These are phyloP conservation scores for Neomonachus schauinslandi DNA, from an alignment of 2,113 vertebrate genomes.

Conservation along the genomic window DNA sequence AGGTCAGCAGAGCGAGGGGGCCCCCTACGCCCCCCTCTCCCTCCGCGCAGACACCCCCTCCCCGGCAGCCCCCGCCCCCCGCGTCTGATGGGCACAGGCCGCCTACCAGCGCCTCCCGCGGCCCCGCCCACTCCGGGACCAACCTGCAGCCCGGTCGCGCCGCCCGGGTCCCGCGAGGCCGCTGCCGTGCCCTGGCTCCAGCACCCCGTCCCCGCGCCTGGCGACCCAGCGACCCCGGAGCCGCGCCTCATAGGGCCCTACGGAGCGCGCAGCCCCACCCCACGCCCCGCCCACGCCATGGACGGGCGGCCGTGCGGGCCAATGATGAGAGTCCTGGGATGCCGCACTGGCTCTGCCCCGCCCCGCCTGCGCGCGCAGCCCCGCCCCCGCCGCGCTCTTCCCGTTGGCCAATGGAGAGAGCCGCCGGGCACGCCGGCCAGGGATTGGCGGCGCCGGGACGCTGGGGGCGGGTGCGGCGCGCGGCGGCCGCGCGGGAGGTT, in stretches of 20 bases:
- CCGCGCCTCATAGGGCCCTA: accelerated
- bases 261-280: neutral
- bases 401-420: constrained; percentile 19
- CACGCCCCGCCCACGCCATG: neutral
- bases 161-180: neutral
- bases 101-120: neutral
- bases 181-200: neutral
- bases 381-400: neutral
- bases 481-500: neutral
- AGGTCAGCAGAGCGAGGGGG: neutral
- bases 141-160: neutral
- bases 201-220: neutral
- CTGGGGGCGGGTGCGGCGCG: neutral
- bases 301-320: neutral
- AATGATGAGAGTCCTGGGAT: neutral
- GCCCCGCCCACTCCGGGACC: neutral
- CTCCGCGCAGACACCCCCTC: too few relatives aligned
- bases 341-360: accelerated
- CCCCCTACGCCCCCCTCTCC: neutral
- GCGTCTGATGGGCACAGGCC: neutral
- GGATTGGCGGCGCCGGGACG: constrained; percentile 52
- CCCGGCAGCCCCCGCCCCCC: accelerated
- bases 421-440: neutral
- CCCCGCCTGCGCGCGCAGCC: neutral
- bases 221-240: accelerated